phyloP scores from a whole-genome alignment of 1,140 invertebrate genomes.

The Teleopsis dalmanni region DNA sequence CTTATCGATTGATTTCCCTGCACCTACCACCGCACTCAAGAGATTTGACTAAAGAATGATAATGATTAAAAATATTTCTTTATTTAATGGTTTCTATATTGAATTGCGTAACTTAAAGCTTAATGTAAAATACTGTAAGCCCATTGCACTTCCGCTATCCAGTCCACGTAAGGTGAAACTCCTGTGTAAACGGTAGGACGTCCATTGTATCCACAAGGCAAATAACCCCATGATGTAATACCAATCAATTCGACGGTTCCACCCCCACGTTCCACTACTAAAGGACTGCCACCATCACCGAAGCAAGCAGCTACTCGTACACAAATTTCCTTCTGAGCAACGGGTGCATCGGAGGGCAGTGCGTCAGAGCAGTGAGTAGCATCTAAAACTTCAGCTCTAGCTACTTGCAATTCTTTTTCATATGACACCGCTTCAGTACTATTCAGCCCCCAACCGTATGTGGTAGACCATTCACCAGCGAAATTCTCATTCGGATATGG shows the following conservation, averaged over 20 bases:
- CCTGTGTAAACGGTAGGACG: slow-evolving; percentile 65
- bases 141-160: slow-evolving; percentile 51
- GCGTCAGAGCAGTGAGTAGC: slow-evolving; percentile 18
- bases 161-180: slow-evolving; percentile 53
- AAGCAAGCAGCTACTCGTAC: slow-evolving; percentile 53
- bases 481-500: slow-evolving; percentile 25
- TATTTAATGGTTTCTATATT: no score
- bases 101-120: no score
- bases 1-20: no score
- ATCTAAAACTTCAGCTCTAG: slow-evolving; percentile 22
- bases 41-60: no score
- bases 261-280: slow-evolving; percentile 45
- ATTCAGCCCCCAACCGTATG: slow-evolving; percentile 47
- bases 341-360: slow-evolving; percentile 27
- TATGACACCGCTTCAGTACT: slow-evolving; percentile 25
- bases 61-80: not conserved
- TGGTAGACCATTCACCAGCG: slow-evolving; percentile 21
- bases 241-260: slow-evolving; percentile 48
- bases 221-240: slow-evolving; percentile 67
- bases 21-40: no score
- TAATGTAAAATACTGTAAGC: slow-evolving; percentile 27
- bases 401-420: slow-evolving; percentile 40
- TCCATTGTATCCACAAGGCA: slow-evolving; percentile 57
- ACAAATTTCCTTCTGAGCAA: slow-evolving; percentile 49
- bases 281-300: slow-evolving; percentile 62